phyloP scores from a whole-genome alignment of 2,797 vertebrate species.

The Aviceda leuphotes region DNA sequence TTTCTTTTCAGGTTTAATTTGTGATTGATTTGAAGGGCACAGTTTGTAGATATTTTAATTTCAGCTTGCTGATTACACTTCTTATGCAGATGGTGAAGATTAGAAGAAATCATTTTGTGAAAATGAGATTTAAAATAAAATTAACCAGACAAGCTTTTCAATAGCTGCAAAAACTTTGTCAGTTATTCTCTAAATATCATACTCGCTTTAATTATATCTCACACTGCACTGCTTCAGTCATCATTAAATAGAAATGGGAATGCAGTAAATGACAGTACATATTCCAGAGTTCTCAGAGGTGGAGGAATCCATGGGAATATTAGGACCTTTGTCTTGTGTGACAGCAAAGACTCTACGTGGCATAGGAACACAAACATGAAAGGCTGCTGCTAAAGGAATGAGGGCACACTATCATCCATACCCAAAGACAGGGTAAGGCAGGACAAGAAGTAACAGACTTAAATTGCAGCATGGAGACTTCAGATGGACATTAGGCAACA shows the following conservation, averaged over 20 bases:
- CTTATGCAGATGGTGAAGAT: conserved; percentile 39
- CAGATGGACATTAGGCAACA: not conserved
- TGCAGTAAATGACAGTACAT: not conserved
- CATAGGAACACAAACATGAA: not conserved
- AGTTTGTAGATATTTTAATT: conserved; percentile 62
- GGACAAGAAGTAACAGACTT: not conserved
- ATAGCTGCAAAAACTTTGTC: conserved; percentile 9
- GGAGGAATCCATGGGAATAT: not conserved
- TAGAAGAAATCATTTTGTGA: conserved; percentile 54
- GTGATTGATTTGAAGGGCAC: conserved; percentile 49
- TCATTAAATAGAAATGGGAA: not conserved
- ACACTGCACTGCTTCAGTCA: not conserved
- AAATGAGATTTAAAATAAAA: conserved; percentile 63
- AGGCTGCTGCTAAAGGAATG: not conserved
- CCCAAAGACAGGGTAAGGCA: not conserved
- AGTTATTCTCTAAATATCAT: conserved; percentile 13
- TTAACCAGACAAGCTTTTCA: conserved; percentile 26
- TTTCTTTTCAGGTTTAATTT: conserved; percentile 15
- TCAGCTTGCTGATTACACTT: conserved; percentile 62
- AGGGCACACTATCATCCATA: not conserved
- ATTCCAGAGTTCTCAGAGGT: not conserved
- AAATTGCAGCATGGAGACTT: not conserved
- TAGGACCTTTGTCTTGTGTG: not conserved
- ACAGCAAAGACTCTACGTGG: not conserved
- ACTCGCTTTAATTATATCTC: conserved; percentile 6